These are phyloP conservation scores for Drosophila percnosoma DNA, from an alignment of 2,888 invertebrate genomes.

Conservation along the genomic window DNA sequence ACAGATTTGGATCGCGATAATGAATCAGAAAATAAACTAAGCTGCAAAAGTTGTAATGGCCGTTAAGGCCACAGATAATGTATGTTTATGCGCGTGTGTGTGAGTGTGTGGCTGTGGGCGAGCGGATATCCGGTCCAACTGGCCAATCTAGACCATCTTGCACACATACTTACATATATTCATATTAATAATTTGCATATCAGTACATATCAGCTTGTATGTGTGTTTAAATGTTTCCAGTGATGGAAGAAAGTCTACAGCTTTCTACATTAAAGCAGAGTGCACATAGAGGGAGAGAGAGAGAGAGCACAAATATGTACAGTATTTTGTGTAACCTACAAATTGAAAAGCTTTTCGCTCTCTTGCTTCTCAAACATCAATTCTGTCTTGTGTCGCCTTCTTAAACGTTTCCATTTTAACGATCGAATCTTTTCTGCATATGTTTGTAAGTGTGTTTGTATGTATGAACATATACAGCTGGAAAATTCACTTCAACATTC, in stretches of 20 bases:
- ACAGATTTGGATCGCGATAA: constrained; percentile 35
- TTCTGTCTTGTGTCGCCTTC: not conserved
- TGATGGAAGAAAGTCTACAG: constrained; percentile 1
- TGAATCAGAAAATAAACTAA: constrained; percentile 21
- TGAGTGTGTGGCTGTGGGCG: constrained; percentile 15
- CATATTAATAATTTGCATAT: not conserved
- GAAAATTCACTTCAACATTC: too few relatives aligned
- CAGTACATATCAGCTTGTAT: not conserved
- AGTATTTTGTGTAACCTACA: not conserved
- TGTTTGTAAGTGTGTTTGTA: not conserved
- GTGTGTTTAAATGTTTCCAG: not conserved
- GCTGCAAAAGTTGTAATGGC: constrained; percentile 22
- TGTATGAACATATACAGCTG: not conserved
- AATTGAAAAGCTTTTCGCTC: not conserved
- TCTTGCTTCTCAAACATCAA: not conserved
- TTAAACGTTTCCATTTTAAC: not conserved
- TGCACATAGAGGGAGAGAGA: not conserved
- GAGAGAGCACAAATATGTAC: not conserved
- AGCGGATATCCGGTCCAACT: constrained; percentile 27
- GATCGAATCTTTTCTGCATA: not conserved
- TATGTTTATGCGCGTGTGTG: not conserved
- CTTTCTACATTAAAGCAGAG: not conserved
- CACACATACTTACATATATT: not conserved
- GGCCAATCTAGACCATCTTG: constrained; percentile 5
- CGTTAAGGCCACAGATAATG: not conserved